Evolutionary conservation across 2,797 vertebrate genomes (phyloP).

Genomic region (Premnoplex brunnescens): DNA sequence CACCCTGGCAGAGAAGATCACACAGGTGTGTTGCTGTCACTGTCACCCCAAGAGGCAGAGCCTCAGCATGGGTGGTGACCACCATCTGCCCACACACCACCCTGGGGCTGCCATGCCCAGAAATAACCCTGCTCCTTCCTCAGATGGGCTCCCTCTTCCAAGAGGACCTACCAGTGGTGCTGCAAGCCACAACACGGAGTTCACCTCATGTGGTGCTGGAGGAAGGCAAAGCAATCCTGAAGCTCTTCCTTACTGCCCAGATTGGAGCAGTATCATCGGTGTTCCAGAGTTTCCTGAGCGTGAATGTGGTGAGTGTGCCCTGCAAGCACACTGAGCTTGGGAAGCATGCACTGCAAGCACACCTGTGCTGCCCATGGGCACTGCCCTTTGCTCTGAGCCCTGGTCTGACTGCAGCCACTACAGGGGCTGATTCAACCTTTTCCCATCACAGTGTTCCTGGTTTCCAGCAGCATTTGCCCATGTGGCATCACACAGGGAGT

Average conservation of each 20-base stretch:
- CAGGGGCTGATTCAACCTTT: background rate
- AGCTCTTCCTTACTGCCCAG: slow-evolving; percentile 23
- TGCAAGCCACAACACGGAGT: background rate
- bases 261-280: rapidly evolving
- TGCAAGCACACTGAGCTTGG: rapidly evolving
- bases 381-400: background rate
- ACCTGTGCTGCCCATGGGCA: rapidly evolving
- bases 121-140: rapidly evolving
- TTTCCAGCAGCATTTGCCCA: rapidly evolving
- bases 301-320: background rate
- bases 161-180: background rate
- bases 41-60: rapidly evolving
- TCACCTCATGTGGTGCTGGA: background rate
- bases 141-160: slow-evolving; percentile 52
- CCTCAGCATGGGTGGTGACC: background rate
- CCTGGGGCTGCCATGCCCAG: background rate
- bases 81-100: rapidly evolving
- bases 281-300: slow-evolving; percentile 33
- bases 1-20: background rate
- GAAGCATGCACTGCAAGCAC: rapidly evolving
- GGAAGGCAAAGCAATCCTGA: slow-evolving; percentile 1
- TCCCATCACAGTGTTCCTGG: rapidly evolving
- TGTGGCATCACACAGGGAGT: rapidly evolving
- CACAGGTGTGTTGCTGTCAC: background rate
- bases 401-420: rapidly evolving